These are phyloP conservation scores for Stegostoma tigrinum DNA, from an alignment of 2,113 vertebrate species.

Conservation along the genomic window DNA sequence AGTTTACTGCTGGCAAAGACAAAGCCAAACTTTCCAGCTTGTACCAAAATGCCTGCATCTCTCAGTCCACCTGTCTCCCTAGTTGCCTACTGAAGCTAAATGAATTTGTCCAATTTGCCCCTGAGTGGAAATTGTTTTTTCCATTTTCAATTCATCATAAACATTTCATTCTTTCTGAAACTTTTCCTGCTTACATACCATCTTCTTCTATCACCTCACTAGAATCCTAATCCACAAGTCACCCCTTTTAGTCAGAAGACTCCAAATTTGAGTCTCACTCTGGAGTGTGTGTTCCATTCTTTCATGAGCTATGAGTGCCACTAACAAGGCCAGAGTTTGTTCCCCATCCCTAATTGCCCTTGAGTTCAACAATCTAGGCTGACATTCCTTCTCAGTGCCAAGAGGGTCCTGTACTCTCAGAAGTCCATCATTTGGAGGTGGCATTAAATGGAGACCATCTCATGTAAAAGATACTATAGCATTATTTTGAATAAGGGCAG, in stretches of 20 bases:
- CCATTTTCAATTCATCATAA: background rate
- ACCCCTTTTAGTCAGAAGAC: background rate
- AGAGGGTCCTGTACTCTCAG: no score
- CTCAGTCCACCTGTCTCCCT: background rate
- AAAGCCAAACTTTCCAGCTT: background rate
- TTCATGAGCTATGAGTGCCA: no score
- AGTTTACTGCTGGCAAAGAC: background rate
- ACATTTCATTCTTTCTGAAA: background rate
- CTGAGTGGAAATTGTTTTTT: background rate
- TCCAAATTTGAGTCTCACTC: no score
- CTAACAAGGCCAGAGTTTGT: no score
- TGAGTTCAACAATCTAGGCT: no score
- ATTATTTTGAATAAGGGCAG: no score
- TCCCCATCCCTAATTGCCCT: no score
- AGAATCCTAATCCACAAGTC: background rate
- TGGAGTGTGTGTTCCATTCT: no score
- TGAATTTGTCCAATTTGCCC: background rate
- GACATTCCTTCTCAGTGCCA: no score
- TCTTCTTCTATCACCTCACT: background rate
- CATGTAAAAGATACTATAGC: no score
- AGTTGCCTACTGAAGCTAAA: background rate
- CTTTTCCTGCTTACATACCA: background rate
- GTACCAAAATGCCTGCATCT: background rate
- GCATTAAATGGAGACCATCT: no score
- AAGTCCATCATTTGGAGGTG: no score